A percentile compares a stretch with the other conserved stretches of the same genome.
These are phyloP conservation scores for Pelagia noctiluca DNA, from an alignment of 30 jellyfish, hydroid and myxozoan species.

Conservation along the genomic window DNA sequence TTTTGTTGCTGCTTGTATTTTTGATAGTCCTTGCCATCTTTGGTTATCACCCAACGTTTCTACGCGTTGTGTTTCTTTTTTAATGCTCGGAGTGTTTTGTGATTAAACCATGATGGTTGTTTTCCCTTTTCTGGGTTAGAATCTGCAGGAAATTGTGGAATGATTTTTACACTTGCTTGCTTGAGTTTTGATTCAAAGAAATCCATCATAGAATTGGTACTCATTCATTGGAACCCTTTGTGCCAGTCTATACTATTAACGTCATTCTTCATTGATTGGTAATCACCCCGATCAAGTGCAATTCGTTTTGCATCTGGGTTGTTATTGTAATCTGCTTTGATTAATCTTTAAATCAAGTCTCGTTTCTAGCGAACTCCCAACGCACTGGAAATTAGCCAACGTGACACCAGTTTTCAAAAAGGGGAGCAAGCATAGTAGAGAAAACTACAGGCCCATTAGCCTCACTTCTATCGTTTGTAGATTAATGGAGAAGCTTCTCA, in stretches of 20 bases:
- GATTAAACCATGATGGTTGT: conserved; percentile 12
- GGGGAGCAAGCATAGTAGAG: conserved; percentile 13
- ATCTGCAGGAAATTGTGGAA: conserved; percentile 17
- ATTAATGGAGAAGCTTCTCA: conserved; percentile 15
- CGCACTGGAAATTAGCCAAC: conserved; percentile 15
- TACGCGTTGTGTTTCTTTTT: conserved; percentile 16
- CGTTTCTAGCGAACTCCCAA: conserved; percentile 13
- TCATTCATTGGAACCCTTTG: conserved; percentile 21
- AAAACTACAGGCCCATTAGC: too few species aligned
- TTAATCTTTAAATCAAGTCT: conserved; percentile 10
- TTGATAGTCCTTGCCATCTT: conserved; percentile 6
- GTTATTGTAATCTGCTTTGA: not conserved
- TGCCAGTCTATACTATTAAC: conserved; percentile 21
- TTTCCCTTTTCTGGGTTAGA: conserved; percentile 11
- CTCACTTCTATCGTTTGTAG: conserved; percentile 24
- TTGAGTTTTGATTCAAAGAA: conserved; percentile 25
- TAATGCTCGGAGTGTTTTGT: conserved; percentile 3
- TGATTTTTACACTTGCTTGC: not conserved
- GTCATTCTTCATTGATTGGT: conserved; percentile 23
- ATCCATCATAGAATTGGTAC: conserved; percentile 1
- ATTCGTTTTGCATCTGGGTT: conserved; percentile 11
- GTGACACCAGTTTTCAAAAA: conserved; percentile 14
- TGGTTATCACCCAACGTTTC: conserved; percentile 16
- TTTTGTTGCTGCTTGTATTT: conserved; percentile 14
- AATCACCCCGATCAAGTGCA: conserved; percentile 24